phyloP scores from a whole-genome alignment of 2,113 vertebrate species.

The Sminthopsis crassicaudata region DNA sequence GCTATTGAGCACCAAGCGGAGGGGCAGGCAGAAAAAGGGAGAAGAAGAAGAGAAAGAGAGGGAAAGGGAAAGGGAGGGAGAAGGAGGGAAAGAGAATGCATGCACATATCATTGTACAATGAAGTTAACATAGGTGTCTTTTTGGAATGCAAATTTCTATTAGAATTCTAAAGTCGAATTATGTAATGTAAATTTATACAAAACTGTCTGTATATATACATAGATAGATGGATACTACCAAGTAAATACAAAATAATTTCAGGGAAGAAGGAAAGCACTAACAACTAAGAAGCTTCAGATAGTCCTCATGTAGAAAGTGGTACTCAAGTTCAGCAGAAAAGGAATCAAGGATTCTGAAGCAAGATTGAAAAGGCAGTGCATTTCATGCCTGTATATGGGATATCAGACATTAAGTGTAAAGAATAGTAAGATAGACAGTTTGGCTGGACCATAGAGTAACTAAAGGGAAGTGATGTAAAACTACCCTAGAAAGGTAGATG shows the following conservation, averaged over 20 bases:
- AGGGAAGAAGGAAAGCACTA: background rate
- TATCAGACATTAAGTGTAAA: background rate
- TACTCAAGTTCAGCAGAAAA: background rate
- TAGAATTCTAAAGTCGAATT: too few relatives aligned
- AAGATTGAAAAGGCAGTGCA: background rate
- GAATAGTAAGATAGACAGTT: background rate
- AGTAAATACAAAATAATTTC: background rate
- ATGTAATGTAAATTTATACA: too few relatives aligned
- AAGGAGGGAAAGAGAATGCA: too few relatives aligned
- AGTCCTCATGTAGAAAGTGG: background rate
- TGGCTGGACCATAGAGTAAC: background rate
- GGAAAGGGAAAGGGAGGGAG: too few relatives aligned
- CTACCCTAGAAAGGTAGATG: background rate
- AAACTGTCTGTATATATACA: too few relatives aligned
- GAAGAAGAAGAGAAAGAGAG: too few relatives aligned
- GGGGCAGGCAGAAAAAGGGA: too few relatives aligned
- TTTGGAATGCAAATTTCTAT: too few relatives aligned
- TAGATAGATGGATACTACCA: background rate
- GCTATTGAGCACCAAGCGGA: background rate
- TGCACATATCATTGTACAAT: too few relatives aligned
- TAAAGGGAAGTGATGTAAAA: background rate
- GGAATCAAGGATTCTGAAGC: background rate
- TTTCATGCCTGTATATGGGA: background rate
- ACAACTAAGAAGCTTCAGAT: background rate
- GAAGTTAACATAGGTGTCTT: too few relatives aligned